These are phyloP conservation scores for Smutsia gigantea DNA, from an alignment of 2,797 vertebrate genomes.

Conservation along the genomic window DNA sequence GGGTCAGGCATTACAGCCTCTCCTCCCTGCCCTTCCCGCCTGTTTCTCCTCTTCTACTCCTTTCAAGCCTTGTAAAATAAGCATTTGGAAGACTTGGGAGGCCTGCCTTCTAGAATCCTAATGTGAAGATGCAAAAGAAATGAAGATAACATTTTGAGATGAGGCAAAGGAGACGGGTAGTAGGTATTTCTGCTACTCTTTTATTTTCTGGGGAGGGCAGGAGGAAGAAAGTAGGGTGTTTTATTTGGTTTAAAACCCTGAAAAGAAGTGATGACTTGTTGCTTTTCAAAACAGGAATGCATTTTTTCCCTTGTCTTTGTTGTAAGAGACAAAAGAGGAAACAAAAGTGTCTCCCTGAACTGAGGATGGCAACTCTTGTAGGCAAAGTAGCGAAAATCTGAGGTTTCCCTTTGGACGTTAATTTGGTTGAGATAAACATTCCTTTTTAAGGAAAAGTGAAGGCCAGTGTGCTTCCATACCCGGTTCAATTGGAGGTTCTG, in stretches of 20 bases:
- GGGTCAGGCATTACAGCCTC: constrained; percentile 71
- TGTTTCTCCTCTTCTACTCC: constrained; percentile 52
- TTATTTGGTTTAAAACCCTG: constrained; percentile 77
- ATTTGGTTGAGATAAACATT: constrained; percentile 84
- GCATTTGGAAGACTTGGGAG: constrained; percentile 72
- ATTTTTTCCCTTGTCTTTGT: constrained; percentile 86
- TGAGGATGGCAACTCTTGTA: constrained; percentile 83
- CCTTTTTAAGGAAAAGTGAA: constrained; percentile 85
- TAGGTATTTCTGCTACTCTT: constrained; percentile 72
- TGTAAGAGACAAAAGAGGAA: constrained; percentile 87
- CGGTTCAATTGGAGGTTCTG: constrained; percentile 67
- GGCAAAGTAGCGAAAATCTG: constrained; percentile 82
- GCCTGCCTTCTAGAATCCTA: constrained; percentile 70
- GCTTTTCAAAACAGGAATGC: constrained; percentile 86
- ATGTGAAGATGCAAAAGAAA: constrained; percentile 46
- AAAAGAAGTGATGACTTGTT: constrained; percentile 88
- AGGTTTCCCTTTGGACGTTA: constrained; percentile 82
- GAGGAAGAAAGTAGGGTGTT: constrained; percentile 70
- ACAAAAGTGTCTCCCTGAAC: constrained; percentile 87
- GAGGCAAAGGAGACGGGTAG: constrained; percentile 43
- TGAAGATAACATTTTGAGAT: constrained; percentile 24
- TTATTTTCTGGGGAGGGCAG: constrained; percentile 51
- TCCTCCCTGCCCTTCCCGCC: constrained; percentile 51
- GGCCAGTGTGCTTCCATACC: constrained; percentile 71
- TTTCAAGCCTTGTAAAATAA: constrained; percentile 76